Evolutionary conservation across 1,140 invertebrate genomes (phyloP).

Genomic region (Diachasmimorpha longicaudata): DNA sequence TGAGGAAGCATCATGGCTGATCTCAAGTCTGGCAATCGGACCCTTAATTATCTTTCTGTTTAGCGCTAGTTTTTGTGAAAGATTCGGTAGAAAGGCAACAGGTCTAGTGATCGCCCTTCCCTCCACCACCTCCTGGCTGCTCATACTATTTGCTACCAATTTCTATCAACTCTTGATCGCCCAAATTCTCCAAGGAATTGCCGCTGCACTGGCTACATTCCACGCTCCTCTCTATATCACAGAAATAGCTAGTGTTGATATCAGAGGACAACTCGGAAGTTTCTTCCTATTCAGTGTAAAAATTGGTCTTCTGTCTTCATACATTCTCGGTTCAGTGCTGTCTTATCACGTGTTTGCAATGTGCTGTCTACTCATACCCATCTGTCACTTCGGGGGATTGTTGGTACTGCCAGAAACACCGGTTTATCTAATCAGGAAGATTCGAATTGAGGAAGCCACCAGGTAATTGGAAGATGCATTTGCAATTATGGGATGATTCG

Average conservation of each 20-base stretch:
- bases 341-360: constrained; percentile 61
- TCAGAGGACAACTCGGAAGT: constrained; percentile 66
- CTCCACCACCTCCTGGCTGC: constrained; percentile 45
- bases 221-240: constrained; percentile 66
- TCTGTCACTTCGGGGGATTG: constrained; percentile 59
- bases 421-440: constrained; percentile 51
- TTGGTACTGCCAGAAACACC: constrained; percentile 70
- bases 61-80: constrained; percentile 47
- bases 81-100: constrained; percentile 52
- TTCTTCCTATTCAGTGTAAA: constrained; percentile 63
- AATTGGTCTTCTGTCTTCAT: constrained; percentile 66
- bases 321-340: constrained; percentile 63
- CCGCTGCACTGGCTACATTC: constrained; percentile 60
- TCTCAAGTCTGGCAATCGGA: constrained; percentile 48
- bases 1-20: constrained; percentile 60
- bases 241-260: constrained; percentile 65
- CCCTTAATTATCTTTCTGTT: constrained; percentile 47
- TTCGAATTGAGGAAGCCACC: constrained; percentile 46
- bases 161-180: constrained; percentile 44
- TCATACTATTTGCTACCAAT: constrained; percentile 50
- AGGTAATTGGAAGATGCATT: constrained; percentile 41
- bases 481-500: not conserved
- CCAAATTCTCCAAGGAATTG: constrained; percentile 58
- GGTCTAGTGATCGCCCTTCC: constrained; percentile 46
- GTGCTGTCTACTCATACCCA: constrained; percentile 53